These are phyloP conservation scores for Drosophila atroscutellata DNA, from an alignment of 2,888 invertebrate species.

Conservation along the genomic window DNA sequence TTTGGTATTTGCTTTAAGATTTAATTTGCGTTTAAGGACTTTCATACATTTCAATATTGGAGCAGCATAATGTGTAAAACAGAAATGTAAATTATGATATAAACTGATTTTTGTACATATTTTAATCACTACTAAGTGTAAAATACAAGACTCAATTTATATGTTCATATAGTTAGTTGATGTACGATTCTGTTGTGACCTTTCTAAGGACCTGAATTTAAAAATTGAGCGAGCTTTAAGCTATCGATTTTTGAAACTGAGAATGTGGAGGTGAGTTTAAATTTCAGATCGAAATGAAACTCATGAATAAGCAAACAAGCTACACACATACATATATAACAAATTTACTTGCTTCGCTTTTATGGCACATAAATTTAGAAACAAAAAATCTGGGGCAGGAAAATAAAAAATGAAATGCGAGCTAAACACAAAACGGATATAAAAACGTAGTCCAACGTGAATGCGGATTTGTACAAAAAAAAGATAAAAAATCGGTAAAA, in stretches of 20 bases:
- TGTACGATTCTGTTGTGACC: background rate
- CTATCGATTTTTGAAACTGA: constrained; percentile 55
- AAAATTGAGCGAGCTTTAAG: constrained; percentile 31
- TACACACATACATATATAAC: constrained; percentile 22
- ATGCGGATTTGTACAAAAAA: constrained; percentile 39
- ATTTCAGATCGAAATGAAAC: constrained; percentile 41
- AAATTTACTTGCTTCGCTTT: constrained; percentile 60
- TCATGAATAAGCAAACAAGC: constrained; percentile 69
- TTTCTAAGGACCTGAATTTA: background rate
- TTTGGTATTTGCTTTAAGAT: constrained; percentile 16
- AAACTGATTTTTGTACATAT: background rate
- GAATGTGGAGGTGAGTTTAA: constrained; percentile 17
- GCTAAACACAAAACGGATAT: constrained; percentile 57
- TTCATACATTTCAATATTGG: constrained; percentile 11
- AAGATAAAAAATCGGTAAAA: constrained; percentile 9
- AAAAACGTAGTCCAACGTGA: constrained; percentile 63
- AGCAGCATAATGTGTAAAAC: background rate
- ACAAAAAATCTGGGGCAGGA: constrained; percentile 61
- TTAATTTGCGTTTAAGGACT: constrained; percentile 17
- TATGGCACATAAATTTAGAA: constrained; percentile 75
- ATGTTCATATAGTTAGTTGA: too few relatives aligned
- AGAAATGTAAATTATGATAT: background rate
- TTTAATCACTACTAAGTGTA: background rate
- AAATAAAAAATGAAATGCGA: constrained; percentile 59
- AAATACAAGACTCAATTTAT: background rate